Percentiles rank a stretch among this genome's conserved stretches.
phyloP scores from a whole-genome alignment of 1,140 invertebrate species.

The Caerostris darwini region DNA sequence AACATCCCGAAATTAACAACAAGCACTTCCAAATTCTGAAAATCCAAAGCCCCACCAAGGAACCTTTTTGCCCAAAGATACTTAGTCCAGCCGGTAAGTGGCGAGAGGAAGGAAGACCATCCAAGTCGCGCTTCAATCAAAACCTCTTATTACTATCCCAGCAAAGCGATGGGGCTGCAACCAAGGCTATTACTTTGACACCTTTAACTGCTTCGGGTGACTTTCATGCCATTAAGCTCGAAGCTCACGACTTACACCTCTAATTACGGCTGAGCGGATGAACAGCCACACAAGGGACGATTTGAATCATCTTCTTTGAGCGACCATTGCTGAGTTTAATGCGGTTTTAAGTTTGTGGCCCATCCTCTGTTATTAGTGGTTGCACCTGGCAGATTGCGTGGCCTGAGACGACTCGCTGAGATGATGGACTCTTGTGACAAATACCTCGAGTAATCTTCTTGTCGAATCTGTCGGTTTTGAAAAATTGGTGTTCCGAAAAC shows the following conservation, averaged over 20 bases:
- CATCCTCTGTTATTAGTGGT: conserved; percentile 60
- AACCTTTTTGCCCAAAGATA: neutral
- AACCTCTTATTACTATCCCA: conserved; percentile 51
- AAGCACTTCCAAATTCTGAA: neutral
- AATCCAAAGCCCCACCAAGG: conserved; percentile 48
- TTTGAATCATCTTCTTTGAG: neutral
- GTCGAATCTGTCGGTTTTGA: neutral
- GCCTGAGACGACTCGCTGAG: neutral
- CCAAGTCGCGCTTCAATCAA: conserved; percentile 53
- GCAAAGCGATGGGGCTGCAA: conserved; percentile 72
- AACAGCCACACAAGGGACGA: conserved; percentile 7
- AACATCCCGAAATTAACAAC: conserved; percentile 4
- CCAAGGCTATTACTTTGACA: conserved; percentile 67
- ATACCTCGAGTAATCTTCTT: neutral
- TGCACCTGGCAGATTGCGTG: conserved; percentile 49
- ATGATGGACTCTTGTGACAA: conserved; percentile 12
- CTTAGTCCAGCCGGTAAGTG: neutral
- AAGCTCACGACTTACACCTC: conserved; percentile 71
- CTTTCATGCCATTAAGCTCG: conserved; percentile 53
- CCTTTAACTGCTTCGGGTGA: conserved; percentile 50
- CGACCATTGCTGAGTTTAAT: conserved; percentile 46
- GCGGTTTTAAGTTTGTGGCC: conserved; percentile 10
- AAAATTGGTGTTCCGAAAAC: neutral
- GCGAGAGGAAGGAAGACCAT: neutral
- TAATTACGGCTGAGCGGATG: conserved; percentile 55